Percentiles rank a stretch among this genome's conserved stretches.
Evolutionary conservation across 2,113 vertebrate genomes (phyloP).

Genomic region (Origma solitaria): DNA sequence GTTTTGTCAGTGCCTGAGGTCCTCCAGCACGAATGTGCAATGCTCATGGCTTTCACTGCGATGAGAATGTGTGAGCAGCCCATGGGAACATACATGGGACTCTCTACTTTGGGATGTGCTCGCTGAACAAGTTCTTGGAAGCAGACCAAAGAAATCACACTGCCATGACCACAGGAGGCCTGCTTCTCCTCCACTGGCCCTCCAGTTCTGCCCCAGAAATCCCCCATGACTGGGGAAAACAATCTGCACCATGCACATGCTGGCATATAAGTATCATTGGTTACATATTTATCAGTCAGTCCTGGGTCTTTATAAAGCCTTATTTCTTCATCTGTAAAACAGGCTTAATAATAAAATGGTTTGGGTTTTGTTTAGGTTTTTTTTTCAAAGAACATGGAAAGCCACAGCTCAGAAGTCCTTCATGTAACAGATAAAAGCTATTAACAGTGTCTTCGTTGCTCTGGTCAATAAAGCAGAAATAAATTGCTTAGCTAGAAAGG

Average conservation of each 20-base stretch:
- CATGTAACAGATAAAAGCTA: neutral
- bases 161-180: neutral
- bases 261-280: neutral
- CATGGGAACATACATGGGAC: neutral
- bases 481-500: neutral
- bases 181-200: neutral
- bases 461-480: neutral
- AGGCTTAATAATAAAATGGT: neutral
- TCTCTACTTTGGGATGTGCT: neutral
- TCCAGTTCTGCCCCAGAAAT: neutral
- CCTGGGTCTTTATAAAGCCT: neutral
- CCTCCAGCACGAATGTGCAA: neutral
- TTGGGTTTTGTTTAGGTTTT: neutral
- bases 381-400: neutral
- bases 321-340: neutral
- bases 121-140: neutral
- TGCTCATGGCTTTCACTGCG: accelerated
- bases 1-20: neutral
- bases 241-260: accelerated
- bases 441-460: neutral
- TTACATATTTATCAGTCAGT: neutral
- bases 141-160: neutral
- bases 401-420: neutral
- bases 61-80: neutral
- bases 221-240: neutral